phyloP scores from a whole-genome alignment of 35 echinoderm and acorn worm genomes.

The Heliocidaris tuberculata region DNA sequence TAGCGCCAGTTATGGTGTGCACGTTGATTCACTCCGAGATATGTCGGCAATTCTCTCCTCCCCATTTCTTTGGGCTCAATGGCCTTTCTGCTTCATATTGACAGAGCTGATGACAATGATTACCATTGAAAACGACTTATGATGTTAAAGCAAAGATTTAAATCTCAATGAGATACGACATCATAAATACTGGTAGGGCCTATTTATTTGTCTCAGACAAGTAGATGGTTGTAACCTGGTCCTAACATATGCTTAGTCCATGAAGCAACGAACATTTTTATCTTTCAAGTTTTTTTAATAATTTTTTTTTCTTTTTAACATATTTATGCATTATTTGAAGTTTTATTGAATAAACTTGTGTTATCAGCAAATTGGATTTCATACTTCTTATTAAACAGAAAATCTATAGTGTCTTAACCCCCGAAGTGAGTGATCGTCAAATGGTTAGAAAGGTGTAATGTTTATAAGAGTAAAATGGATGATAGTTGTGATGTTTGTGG shows the following conservation, averaged over 20 bases:
- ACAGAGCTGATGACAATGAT: background rate
- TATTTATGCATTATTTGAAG: no score
- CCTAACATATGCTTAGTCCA: background rate
- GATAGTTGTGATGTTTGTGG: background rate
- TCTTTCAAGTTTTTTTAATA: background rate
- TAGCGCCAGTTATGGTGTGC: background rate
- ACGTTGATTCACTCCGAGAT: background rate
- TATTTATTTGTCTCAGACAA: background rate
- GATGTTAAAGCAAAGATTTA: background rate
- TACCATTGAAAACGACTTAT: background rate
- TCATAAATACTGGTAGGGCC: background rate
- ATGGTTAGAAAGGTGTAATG: background rate
- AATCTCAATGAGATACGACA: background rate
- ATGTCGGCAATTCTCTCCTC: background rate
- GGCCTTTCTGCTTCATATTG: background rate
- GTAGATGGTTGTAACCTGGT: background rate
- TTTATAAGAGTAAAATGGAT: background rate
- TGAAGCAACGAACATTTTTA: background rate
- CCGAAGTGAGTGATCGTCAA: background rate
- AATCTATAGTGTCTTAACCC: background rate
- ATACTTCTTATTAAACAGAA: background rate
- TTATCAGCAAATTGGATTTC: no score
- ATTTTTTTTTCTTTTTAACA: background rate
- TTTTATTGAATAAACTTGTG: no score
- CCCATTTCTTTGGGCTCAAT: background rate